phyloP scores from a whole-genome alignment of 2,797 vertebrate genomes.

The Siniperca undulata region DNA sequence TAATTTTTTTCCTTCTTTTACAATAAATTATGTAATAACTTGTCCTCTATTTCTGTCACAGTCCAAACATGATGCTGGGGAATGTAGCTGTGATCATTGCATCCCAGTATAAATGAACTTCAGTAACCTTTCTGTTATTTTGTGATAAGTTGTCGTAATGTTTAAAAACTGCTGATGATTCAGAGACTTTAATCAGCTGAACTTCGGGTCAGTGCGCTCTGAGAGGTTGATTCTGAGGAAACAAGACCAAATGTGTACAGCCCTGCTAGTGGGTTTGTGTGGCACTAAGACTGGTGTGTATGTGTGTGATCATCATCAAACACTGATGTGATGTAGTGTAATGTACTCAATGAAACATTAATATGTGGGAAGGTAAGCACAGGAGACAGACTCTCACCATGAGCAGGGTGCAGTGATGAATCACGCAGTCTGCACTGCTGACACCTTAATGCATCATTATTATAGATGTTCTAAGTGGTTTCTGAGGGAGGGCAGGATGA shows the following conservation, averaged over 20 bases:
- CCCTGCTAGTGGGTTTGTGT: not conserved
- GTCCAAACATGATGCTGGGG: not conserved
- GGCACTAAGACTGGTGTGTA: not conserved
- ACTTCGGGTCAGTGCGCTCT: not conserved
- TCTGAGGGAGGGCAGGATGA: slow-evolving; percentile 71
- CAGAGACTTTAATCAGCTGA: not conserved
- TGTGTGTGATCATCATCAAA: slow-evolving; percentile 45
- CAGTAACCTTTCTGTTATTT: not conserved
- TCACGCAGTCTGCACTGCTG: slow-evolving; percentile 77
- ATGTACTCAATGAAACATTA: slow-evolving; percentile 71
- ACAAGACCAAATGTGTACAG: not conserved
- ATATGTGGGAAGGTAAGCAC: slow-evolving; percentile 67
- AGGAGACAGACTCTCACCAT: slow-evolving; percentile 64
- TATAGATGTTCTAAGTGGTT: slow-evolving; percentile 85
- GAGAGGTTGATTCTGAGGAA: not conserved
- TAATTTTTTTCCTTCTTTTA: not conserved
- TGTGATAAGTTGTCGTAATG: not conserved
- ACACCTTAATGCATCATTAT: slow-evolving; percentile 88
- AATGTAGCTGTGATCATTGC: not conserved
- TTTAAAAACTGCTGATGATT: not conserved
- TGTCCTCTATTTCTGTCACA: not conserved
- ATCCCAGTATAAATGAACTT: too few species aligned
- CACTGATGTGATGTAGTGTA: slow-evolving; percentile 63
- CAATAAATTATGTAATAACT: not conserved
- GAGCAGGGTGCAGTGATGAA: slow-evolving; percentile 85